phyloP scores from a whole-genome alignment of 1,140 invertebrate species.

The Schlechtendalia chinensis region DNA sequence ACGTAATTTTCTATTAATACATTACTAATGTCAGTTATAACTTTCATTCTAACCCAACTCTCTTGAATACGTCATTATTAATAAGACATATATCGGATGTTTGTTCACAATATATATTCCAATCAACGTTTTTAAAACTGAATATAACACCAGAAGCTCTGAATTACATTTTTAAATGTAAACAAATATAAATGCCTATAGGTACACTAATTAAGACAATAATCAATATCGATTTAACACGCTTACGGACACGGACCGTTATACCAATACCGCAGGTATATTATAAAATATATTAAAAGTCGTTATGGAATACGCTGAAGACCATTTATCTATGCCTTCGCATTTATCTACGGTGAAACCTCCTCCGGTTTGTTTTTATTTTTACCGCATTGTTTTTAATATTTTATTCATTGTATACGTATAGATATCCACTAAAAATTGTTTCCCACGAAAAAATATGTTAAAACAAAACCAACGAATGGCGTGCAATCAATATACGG shows the following conservation, averaged over 20 bases:
- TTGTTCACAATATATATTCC: background rate
- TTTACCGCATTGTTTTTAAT: background rate
- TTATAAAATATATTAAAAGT: background rate
- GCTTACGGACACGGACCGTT: background rate
- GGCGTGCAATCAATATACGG: background rate
- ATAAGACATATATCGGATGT: no score
- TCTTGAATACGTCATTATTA: no score
- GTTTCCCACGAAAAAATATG: slow-evolving; percentile 28
- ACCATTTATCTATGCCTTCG: background rate
- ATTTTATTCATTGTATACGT: background rate
- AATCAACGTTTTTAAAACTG: background rate
- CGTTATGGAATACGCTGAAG: no score
- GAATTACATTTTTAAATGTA: no score
- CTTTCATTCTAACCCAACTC: no score
- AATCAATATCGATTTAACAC: no score
- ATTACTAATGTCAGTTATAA: no score
- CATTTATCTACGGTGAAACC: background rate
- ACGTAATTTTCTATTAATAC: no score
- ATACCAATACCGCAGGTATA: background rate
- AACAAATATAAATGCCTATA: no score
- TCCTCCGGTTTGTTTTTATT: background rate
- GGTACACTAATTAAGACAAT: no score
- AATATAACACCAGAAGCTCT: no score
- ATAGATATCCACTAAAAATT: background rate
- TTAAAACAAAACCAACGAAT: background rate